phyloP scores from a whole-genome alignment of 2,113 vertebrate genomes.

The Bubo blakistoni region DNA sequence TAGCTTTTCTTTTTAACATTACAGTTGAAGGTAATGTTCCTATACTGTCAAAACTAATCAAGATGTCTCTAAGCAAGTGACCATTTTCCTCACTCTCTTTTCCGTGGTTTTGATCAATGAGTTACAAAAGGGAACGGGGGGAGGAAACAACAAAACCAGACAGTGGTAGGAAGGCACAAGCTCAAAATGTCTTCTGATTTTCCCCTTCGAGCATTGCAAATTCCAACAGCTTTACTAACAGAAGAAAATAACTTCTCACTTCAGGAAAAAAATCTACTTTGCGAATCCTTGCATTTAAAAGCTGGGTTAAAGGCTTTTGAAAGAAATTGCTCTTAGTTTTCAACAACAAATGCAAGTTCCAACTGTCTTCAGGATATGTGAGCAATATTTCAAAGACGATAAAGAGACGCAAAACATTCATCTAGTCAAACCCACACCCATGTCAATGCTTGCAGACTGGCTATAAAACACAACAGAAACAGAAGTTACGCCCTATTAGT shows the following conservation, averaged over 20 bases:
- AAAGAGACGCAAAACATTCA: neutral
- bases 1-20: neutral
- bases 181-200: neutral
- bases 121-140: neutral
- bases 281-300: neutral
- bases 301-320: neutral
- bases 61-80: neutral
- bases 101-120: neutral
- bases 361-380: neutral
- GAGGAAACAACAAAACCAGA: neutral
- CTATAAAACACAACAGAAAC: neutral
- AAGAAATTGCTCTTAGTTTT: neutral
- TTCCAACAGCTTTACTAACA: neutral
- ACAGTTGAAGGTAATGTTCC: neutral
- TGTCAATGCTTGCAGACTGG: neutral
- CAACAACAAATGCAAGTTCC: neutral
- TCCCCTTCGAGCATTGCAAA: neutral
- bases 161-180: neutral
- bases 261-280: neutral
- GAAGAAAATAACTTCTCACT: neutral
- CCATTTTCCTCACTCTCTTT: neutral
- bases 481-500: neutral
- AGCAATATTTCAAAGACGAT: neutral
- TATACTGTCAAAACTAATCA: neutral
- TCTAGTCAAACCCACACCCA: neutral